Base-by-base conservation (phyloP, 2,888 invertebrate genomes). In the Eupithecia dodoneata region DNA sequence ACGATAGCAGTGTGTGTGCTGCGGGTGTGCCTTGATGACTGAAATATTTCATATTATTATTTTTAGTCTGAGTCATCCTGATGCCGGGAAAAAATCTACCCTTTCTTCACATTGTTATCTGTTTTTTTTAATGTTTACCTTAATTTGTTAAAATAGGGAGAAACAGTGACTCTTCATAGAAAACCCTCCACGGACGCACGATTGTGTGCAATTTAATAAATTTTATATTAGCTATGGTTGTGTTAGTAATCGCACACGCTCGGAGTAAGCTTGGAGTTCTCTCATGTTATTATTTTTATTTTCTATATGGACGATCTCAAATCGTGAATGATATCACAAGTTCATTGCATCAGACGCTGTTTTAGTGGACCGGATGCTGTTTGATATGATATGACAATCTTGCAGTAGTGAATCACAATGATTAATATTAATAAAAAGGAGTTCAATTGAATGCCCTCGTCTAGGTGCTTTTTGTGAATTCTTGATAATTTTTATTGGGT, bases 141-240 rank as follows among this genome's bases (percentile, higher is more conserved):
- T 47, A 47, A 47, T 10, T 49, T 18, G 4, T 12, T n/a, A 42
- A 18, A 47, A 70, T 70, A 13, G 18, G 6, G 73, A 30, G 75
- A 69, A 71, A 72, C 67, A 77, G 76, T 55, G 55, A 15, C 47
- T 59, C 47, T 30, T 69, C 59, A 63, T 45, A 63, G 65, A 65
- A 18, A 44, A 71, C 55, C 63, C 72, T 71, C 69, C 59, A 47
- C 79, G 82, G 84, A 75, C 85, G 84, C 85, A 83, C 81, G 78
- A 80, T 88, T 88, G 89, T 91, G 94, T 94, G 94, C 94, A 94
- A 94, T 94, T 90, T 84, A 88, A 81, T 81, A 79, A 74, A 86
- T 89, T 82, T 88, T 85, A 83, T 89, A 74, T 80, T 89, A 89
- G 87, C 87, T 84, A 89, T 84, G 90, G 92, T 93, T 92, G 93